These are phyloP conservation scores for Gorsachius goisagi DNA, from an alignment of 2,113 vertebrate genomes.

Conservation along the genomic window DNA sequence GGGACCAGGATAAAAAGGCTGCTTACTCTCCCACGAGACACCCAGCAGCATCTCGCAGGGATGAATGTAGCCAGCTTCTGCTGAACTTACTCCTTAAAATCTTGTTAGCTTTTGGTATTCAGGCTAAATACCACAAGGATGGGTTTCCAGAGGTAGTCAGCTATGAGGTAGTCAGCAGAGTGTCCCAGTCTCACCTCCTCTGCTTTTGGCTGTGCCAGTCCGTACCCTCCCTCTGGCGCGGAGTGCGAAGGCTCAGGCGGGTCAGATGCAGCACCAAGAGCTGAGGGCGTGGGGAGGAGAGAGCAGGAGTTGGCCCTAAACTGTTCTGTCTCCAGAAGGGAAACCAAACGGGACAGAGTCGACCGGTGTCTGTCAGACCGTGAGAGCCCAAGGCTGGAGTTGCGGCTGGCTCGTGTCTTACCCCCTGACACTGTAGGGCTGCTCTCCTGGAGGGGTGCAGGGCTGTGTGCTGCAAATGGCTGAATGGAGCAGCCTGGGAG, in stretches of 20 bases:
- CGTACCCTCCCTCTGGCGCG: accelerated
- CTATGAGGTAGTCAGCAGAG: too few species aligned
- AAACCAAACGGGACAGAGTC: not conserved
- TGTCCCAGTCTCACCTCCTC: too few species aligned
- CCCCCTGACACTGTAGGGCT: not conserved
- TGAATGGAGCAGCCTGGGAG: not conserved
- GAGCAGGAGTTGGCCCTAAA: not conserved
- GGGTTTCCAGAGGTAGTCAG: not conserved
- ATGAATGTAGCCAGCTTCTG: not conserved
- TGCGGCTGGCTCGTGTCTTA: accelerated
- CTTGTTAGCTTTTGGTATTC: not conserved
- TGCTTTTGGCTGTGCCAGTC: not conserved
- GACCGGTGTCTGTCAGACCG: not conserved
- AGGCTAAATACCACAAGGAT: not conserved
- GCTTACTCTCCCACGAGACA: not conserved
- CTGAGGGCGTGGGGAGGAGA: not conserved
- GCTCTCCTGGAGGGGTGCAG: not conserved
- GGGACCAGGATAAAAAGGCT: not conserved
- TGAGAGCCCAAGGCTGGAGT: not conserved
- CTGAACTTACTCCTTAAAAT: not conserved
- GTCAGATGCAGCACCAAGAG: not conserved
- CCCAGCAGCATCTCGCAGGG: not conserved
- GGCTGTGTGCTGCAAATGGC: not conserved
- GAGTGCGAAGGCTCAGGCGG: not conserved
- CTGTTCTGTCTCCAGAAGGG: not conserved